phyloP scores from a whole-genome alignment of 2,888 invertebrate species.

The Hymenopus coronatus region DNA sequence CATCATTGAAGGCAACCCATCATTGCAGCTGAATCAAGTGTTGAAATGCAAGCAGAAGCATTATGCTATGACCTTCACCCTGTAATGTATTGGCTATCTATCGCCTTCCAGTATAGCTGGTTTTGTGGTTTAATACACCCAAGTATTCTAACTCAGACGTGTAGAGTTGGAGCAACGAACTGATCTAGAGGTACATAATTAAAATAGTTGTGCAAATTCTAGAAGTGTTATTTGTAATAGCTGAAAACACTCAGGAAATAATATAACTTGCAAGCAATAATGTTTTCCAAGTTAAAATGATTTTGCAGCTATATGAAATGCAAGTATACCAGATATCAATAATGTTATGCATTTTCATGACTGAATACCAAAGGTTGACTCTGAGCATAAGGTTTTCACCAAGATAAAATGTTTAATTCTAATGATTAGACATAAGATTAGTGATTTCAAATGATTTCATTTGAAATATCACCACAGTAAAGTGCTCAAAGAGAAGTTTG shows the following conservation, averaged over 20 bases:
- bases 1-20: too few relatives aligned
- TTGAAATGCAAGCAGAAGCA: too few relatives aligned
- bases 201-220: not conserved
- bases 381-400: not conserved
- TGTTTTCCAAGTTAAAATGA: not conserved
- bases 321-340: not conserved
- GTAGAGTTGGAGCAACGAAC: too few relatives aligned
- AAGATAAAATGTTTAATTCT: not conserved
- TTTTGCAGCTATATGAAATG: not conserved
- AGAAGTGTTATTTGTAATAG: not conserved
- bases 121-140: too few relatives aligned
- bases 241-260: not conserved
- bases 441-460: not conserved
- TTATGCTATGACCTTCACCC: too few relatives aligned
- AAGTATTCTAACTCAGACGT: too few relatives aligned
- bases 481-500: not conserved
- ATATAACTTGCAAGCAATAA: not conserved
- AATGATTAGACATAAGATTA: not conserved
- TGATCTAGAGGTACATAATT: not conserved
- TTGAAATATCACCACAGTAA: not conserved
- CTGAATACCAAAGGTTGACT: not conserved
- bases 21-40: too few relatives aligned
- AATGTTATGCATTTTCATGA: not conserved
- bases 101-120: too few relatives aligned
- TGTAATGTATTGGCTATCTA: too few relatives aligned